These are phyloP conservation scores for Rhorus exstirpatorius DNA, from an alignment of 2,888 invertebrate genomes.

Conservation along the genomic window DNA sequence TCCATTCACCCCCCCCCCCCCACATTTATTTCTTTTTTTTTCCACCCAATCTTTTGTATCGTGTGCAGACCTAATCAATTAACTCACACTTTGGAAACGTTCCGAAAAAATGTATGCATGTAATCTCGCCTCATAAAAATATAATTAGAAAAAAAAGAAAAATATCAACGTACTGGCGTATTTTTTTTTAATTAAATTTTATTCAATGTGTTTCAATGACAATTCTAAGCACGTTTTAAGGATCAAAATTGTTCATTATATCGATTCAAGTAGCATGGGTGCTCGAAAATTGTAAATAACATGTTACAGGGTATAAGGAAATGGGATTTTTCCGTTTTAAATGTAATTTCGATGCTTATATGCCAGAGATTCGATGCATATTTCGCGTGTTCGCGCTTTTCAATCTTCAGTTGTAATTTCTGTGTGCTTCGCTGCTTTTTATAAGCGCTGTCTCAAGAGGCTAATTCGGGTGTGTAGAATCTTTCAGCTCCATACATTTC, in stretches of 20 bases:
- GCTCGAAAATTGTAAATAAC: slow-evolving; percentile 50
- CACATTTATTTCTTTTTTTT: slow-evolving; percentile 8
- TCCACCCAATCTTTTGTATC: not conserved
- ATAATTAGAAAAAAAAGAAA: not conserved
- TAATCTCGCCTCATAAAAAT: not conserved
- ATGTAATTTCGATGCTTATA: slow-evolving; percentile 59
- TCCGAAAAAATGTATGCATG: not conserved
- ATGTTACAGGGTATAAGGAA: slow-evolving; percentile 39
- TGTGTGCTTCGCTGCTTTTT: slow-evolving; percentile 19
- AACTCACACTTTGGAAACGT: not conserved
- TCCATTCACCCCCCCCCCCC: not conserved
- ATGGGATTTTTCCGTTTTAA: slow-evolving; percentile 41
- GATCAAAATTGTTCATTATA: slow-evolving; percentile 22
- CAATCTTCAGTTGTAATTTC: slow-evolving; percentile 52
- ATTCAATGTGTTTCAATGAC: not conserved
- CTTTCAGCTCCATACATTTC: slow-evolving; percentile 15
- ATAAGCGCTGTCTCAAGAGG: slow-evolving; percentile 13
- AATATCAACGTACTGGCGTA: not conserved
- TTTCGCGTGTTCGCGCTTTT: slow-evolving; percentile 49
- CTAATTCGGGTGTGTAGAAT: slow-evolving; percentile 11
- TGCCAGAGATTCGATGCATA: slow-evolving; percentile 39
- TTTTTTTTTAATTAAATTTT: not conserved
- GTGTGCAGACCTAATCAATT: not conserved
- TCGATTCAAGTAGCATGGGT: too few relatives aligned
- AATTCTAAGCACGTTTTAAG: not conserved